Conservation (phyloP, 2,797 vertebrate genomes). For the Phrynocephalus guinanensis region DNA sequence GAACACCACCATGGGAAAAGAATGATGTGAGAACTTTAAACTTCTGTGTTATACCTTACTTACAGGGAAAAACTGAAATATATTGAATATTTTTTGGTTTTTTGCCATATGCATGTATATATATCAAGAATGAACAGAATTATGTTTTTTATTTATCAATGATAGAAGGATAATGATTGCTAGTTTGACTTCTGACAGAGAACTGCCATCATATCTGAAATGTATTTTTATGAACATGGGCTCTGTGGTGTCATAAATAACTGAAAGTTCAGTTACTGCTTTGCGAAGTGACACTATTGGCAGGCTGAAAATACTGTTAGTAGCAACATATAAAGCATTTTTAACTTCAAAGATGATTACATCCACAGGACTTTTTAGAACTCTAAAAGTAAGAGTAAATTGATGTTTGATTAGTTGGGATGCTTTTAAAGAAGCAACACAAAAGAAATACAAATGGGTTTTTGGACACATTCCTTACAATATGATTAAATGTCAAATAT, state of each 20-base stretch:
- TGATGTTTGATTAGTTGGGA: neutral
- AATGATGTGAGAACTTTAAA: neutral
- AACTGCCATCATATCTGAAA: conserved; percentile 2
- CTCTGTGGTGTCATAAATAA: conserved; percentile 10
- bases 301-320: neutral
- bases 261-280: neutral
- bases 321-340: conserved; percentile 4
- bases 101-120: neutral
- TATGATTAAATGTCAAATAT: neutral
- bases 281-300: neutral
- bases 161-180: neutral
- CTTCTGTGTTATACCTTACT: neutral
- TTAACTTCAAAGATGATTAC: conserved; percentile 5
- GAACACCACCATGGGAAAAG: conserved; percentile 26
- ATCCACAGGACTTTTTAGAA: neutral
- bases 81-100: neutral
- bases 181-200: conserved; percentile 7
- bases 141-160: neutral
- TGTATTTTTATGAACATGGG: neutral
- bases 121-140: neutral
- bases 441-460: no score
- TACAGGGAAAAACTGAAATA: neutral
- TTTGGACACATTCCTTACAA: neutral
- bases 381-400: neutral
- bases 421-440: neutral